Evolutionary conservation across 2,797 vertebrate genomes (phyloP).

Genomic region (Melanotaenia maccullochi): DNA sequence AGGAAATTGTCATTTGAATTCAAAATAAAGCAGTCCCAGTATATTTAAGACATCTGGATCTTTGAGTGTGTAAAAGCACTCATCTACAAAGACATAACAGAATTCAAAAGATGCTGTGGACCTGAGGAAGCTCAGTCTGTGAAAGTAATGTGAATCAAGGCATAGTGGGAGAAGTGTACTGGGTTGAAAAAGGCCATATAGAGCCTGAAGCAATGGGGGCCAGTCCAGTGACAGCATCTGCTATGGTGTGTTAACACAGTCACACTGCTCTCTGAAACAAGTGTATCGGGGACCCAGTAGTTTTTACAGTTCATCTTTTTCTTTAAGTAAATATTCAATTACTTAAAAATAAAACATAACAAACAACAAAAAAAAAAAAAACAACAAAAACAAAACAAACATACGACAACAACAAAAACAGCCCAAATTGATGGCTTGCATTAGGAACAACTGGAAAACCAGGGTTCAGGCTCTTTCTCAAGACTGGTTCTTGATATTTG

Average conservation of each 20-base stretch:
- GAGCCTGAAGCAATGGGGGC: slow-evolving; percentile 47
- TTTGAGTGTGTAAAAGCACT: not conserved
- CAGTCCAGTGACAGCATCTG: slow-evolving; percentile 52
- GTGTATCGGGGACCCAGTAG: slow-evolving; percentile 3
- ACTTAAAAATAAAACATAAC: not conserved
- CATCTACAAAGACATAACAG: not conserved
- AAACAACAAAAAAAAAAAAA: not conserved
- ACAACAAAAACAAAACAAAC: too few relatives aligned
- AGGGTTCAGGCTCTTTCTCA: not conserved
- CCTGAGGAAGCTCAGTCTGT: slow-evolving; percentile 15
- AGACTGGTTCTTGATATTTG: slow-evolving; percentile 1
- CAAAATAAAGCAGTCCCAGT: not conserved
- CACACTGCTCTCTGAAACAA: slow-evolving; percentile 24
- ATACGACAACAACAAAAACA: not conserved
- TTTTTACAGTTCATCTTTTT: slow-evolving; percentile 5
- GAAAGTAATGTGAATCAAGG: slow-evolving; percentile 37
- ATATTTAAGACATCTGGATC: not conserved
- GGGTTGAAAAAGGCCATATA: slow-evolving; percentile 54
- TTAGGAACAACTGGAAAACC: not conserved
- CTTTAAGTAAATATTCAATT: not conserved
- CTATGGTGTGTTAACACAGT: slow-evolving; percentile 40
- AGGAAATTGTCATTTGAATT: not conserved
- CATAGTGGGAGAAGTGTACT: slow-evolving; percentile 26
- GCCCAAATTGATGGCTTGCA: too few relatives aligned
- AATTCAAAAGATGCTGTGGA: not conserved